Evolutionary conservation across 2,888 invertebrate species (phyloP).

Genomic region (Poecilus cupreus): DNA sequence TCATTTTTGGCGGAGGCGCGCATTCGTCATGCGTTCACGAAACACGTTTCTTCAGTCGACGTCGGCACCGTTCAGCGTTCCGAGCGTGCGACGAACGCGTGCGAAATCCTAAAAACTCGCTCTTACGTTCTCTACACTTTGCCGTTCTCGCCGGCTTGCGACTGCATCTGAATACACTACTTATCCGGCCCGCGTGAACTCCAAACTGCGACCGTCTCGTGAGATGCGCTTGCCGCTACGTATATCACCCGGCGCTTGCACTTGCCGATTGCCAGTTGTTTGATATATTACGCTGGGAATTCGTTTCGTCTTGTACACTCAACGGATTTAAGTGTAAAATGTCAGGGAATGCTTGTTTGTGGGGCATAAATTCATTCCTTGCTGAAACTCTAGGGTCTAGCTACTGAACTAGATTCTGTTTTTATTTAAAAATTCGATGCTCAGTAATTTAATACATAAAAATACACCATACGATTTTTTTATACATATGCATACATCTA

Average conservation of each 20-base stretch:
- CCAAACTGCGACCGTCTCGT: not conserved
- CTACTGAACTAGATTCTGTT: too few relatives aligned
- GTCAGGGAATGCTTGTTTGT: too few relatives aligned
- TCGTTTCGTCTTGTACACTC: too few relatives aligned
- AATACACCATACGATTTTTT: too few relatives aligned
- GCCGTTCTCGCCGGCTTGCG: not conserved
- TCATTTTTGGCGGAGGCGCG: slow-evolving; percentile 12
- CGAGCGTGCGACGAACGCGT: slow-evolving; percentile 16
- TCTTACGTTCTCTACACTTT: not conserved
- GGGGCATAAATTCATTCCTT: too few relatives aligned
- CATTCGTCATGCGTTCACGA: slow-evolving; percentile 36
- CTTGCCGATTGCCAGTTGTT: too few relatives aligned
- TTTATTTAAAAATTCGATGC: too few relatives aligned
- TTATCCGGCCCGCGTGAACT: slow-evolving; percentile 38
- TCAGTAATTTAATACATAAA: too few relatives aligned
- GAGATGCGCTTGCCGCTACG: not conserved
- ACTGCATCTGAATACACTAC: slow-evolving; percentile 54
- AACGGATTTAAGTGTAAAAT: too few relatives aligned
- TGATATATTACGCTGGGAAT: too few relatives aligned
- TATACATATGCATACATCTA: too few relatives aligned
- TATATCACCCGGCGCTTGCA: not conserved
- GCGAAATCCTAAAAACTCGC: slow-evolving; percentile 20
- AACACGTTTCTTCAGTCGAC: slow-evolving; percentile 25
- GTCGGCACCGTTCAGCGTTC: not conserved
- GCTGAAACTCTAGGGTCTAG: too few relatives aligned